Evolutionary conservation across 2,113 vertebrate species (phyloP).

Genomic region (Microcebus jonahi): DNA sequence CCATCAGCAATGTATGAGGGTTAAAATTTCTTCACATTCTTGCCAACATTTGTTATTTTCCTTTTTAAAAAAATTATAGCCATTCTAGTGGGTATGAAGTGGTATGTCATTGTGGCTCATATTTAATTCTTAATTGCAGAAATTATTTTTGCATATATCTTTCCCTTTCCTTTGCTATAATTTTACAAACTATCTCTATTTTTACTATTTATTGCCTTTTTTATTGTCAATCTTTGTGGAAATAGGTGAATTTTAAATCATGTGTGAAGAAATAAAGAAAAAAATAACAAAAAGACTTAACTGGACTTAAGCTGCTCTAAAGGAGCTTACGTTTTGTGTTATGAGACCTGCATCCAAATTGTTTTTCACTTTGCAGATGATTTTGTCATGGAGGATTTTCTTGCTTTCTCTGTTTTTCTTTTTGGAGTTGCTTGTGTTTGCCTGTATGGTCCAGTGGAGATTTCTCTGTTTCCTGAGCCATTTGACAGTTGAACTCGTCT

Average conservation of each 20-base stretch:
- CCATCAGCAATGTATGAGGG: neutral
- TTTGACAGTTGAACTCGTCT: constrained; percentile 34
- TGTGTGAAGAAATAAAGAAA: neutral
- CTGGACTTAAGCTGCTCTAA: neutral
- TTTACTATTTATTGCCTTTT: neutral
- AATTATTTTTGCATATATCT: neutral
- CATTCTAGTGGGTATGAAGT: neutral
- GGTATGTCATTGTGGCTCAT: neutral
- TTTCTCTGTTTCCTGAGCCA: constrained; percentile 15
- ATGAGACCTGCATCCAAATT: neutral
- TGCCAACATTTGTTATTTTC: neutral
- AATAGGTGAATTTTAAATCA: constrained; percentile 4
- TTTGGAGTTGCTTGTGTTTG: neutral
- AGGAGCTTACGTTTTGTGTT: neutral
- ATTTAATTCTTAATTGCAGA: constrained; percentile 19
- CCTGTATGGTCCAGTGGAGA: neutral
- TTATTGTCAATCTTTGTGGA: neutral
- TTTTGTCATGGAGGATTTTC: constrained; percentile 24
- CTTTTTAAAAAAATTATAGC: neutral
- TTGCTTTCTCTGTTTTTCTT: neutral
- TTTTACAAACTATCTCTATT: neutral
- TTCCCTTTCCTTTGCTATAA: neutral
- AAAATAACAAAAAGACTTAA: neutral
- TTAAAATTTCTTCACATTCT: neutral
- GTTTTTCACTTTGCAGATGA: neutral